Evolutionary conservation across 2,797 vertebrate genomes (phyloP), one percentile per base, ranked within the genome.

Genomic region (Bryconaethiops microstoma): DNA sequence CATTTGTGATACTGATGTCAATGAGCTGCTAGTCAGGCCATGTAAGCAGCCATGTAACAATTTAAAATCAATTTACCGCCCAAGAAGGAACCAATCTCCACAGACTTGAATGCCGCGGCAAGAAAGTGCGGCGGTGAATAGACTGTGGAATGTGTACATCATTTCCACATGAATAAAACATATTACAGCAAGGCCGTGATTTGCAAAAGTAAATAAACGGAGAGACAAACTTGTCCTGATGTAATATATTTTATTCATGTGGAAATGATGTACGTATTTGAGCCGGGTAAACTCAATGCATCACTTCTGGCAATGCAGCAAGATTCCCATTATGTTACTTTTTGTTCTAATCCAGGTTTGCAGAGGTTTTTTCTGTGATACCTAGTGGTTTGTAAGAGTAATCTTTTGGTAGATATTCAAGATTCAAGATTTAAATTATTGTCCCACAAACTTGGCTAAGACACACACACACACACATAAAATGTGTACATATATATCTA

Each of bases 21-120:
- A 78, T 85, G 86, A 91, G 91, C 87, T 88, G 90, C 91, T 89
- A 91, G 92, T 93, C 93, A 92, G 91, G 90, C 91, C 90, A 90
- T 93, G 91, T 93, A 92, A 92, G 92, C 92, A 92, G 90, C 91
- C 90, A 90, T 93, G 91, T 93, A 92, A 92, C 92, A 92, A 92
- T 94, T 94, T 93, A 88, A 92, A 93, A 94, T 93, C 91, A 93
- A 92, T 92, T 93, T 93, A 91, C 91, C 90, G 91, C 91, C 91
- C 88, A 90, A 92, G 91, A 89, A 92, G 91, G 88, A 91, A 84
- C 83, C 54, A 79, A 86, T 89, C 89, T 83, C 86, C 39, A 55
- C 88, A 77, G 83, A 88, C 83, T 82, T 14, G 1, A 6, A 25
- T 1, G 48, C 68, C 67, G 23, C 39, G 52, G 40, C 13, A 63